Conservation (phyloP, 2,797 vertebrate genomes). For the Simalia tracyae region DNA sequence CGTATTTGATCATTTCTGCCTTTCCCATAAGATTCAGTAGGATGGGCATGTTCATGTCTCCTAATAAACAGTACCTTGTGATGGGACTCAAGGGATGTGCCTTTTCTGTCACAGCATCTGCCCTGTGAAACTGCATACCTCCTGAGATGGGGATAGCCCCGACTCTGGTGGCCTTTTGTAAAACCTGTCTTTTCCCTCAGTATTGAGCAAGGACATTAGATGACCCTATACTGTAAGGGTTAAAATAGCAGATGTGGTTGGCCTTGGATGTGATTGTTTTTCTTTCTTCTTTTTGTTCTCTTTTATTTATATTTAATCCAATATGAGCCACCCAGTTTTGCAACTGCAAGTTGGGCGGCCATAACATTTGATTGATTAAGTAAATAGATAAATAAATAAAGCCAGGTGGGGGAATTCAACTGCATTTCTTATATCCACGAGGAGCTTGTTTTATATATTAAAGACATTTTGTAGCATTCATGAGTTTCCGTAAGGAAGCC, state of each 20-base stretch:
- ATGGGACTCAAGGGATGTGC: neutral
- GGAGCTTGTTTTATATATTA: neutral
- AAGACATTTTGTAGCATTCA: too few relatives aligned
- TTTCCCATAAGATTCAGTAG: neutral
- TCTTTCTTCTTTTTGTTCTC: too few relatives aligned
- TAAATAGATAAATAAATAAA: too few relatives aligned
- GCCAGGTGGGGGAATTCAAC: neutral
- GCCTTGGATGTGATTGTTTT: too few relatives aligned
- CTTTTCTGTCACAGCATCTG: neutral
- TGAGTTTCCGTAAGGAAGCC: too few relatives aligned
- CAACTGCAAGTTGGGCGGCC: too few relatives aligned
- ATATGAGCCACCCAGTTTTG: too few relatives aligned
- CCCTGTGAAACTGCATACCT: neutral
- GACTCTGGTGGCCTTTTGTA: neutral
- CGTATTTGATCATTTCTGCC: neutral
- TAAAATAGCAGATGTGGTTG: too few relatives aligned
- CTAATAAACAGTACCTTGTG: neutral
- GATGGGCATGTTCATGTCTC: neutral
- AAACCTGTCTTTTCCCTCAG: neutral
- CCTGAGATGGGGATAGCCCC: neutral
- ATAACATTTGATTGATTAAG: too few relatives aligned
- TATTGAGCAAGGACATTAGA: neutral
- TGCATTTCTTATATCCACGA: neutral
- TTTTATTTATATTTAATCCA: too few relatives aligned
- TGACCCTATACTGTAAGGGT: neutral